Percentiles rank a stretch among this genome's conserved stretches.
These are phyloP conservation scores for Luperina testacea DNA, from an alignment of 2,888 invertebrate species.

Conservation along the genomic window DNA sequence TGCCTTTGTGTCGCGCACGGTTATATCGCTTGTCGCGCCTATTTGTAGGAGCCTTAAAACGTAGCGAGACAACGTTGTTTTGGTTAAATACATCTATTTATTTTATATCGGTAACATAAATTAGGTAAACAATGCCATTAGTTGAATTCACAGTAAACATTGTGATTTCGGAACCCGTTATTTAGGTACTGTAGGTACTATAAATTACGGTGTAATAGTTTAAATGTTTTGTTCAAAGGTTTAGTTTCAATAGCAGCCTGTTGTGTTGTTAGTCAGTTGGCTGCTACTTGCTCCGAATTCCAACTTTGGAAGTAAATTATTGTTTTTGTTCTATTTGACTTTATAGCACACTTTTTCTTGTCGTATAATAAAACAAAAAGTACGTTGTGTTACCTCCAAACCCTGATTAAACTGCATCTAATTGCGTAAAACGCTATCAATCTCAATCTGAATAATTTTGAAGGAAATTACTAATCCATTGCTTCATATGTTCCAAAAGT, in stretches of 20 bases:
- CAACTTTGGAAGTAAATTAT: slow-evolving; percentile 47
- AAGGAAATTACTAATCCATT: not conserved
- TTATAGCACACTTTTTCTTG: slow-evolving; percentile 6
- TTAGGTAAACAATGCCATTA: slow-evolving; percentile 51
- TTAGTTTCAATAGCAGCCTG: slow-evolving; percentile 38
- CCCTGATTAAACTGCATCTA: too few species aligned
- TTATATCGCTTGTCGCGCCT: too few species aligned
- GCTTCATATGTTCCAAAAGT: not conserved
- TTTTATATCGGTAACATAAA: slow-evolving; percentile 31
- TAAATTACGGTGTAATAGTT: slow-evolving; percentile 58
- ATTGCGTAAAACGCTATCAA: not conserved
- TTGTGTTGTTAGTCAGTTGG: slow-evolving; percentile 37
- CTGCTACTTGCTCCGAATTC: slow-evolving; percentile 41
- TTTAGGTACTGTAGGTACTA: slow-evolving; percentile 41
- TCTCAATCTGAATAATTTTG: not conserved
- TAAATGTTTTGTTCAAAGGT: slow-evolving; percentile 56
- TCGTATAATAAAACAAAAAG: slow-evolving; percentile 8
- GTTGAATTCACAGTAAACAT: slow-evolving; percentile 45
- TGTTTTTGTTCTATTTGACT: slow-evolving; percentile 35
- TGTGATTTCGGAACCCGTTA: slow-evolving; percentile 50
- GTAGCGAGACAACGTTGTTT: not conserved
- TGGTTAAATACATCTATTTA: slow-evolving; percentile 24
- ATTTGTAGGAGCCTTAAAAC: not conserved
- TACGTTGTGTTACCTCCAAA: not conserved
- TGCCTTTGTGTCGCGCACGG: too few species aligned